These are phyloP conservation scores for Malthinus seriepunctatus DNA, from an alignment of 2,888 invertebrate species.

Conservation along the genomic window DNA sequence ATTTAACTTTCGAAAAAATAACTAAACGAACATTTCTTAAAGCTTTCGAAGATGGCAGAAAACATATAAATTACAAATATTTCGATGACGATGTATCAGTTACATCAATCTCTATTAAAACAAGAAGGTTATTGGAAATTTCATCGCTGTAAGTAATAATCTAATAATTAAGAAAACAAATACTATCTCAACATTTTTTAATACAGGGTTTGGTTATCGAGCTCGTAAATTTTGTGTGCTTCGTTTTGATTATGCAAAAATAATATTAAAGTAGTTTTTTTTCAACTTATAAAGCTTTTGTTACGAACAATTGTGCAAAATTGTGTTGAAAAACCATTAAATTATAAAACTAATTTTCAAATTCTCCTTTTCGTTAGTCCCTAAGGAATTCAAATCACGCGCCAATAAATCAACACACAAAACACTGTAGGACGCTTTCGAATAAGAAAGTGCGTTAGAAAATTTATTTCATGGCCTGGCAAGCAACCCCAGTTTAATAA, in stretches of 20 bases:
- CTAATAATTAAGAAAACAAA: too few relatives aligned
- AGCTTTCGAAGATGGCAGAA: too few relatives aligned
- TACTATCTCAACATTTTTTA: too few relatives aligned
- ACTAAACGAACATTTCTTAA: too few relatives aligned
- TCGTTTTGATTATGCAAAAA: slow-evolving; percentile 10
- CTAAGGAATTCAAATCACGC: slow-evolving; percentile 49
- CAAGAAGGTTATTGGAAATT: too few relatives aligned
- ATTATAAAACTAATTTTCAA: slow-evolving; percentile 45
- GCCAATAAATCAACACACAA: slow-evolving; percentile 49
- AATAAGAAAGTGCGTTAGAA: slow-evolving; percentile 49
- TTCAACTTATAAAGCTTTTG: slow-evolving; percentile 3
- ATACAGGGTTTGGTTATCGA: too few relatives aligned
- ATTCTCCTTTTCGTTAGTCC: slow-evolving; percentile 39
- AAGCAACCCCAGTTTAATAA: slow-evolving; percentile 50
- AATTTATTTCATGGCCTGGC: slow-evolving; percentile 51
- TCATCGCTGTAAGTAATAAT: too few relatives aligned
- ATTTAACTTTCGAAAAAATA: too few relatives aligned
- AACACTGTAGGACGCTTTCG: slow-evolving; percentile 44
- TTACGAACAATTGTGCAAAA: slow-evolving; percentile 15
- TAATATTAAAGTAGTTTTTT: background rate
- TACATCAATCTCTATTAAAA: too few relatives aligned
- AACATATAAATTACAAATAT: slow-evolving; percentile 1
- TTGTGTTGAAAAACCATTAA: slow-evolving; percentile 22
- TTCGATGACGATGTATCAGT: background rate
- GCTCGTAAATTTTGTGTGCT: slow-evolving; percentile 5